Percentiles rank a stretch among this genome's conserved stretches.
Evolutionary conservation across 1,140 invertebrate species (phyloP).

Genomic region (Hyphantria cunea): DNA sequence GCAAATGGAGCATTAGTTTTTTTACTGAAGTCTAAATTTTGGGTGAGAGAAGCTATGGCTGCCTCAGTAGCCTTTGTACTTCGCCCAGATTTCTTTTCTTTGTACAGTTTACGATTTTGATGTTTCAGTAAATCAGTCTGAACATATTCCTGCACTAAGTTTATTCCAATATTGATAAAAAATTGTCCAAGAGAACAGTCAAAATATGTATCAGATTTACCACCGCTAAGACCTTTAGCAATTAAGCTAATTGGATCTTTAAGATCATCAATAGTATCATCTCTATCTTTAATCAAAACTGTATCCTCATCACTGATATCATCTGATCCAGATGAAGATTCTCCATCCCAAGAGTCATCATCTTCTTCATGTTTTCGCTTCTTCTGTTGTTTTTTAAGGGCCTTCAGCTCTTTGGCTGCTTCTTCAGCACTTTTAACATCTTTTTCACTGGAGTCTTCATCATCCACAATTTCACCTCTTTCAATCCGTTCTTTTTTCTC

Average conservation of each 20-base stretch:
- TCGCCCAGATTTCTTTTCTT: conserved; percentile 82
- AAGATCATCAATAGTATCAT: conserved; percentile 75
- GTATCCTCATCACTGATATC: conserved; percentile 80
- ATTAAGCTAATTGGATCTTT: conserved; percentile 79
- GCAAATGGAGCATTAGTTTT: conserved; percentile 94
- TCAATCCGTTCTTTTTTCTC: conserved; percentile 75
- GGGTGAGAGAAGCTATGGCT: conserved; percentile 90
- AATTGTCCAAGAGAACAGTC: conserved; percentile 94
- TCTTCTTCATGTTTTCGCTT: conserved; percentile 66
- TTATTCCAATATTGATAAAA: conserved; percentile 95
- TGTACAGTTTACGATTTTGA: conserved; percentile 91
- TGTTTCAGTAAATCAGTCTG: conserved; percentile 94
- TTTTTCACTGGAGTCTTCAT: conserved; percentile 43
- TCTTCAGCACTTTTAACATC: conserved; percentile 39
- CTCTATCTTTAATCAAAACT: conserved; percentile 82
- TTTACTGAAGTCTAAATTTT: conserved; percentile 93
- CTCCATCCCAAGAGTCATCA: conserved; percentile 78
- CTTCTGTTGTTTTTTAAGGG: conserved; percentile 72
- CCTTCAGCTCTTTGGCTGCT: conserved; percentile 55
- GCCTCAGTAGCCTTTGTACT: conserved; percentile 88
- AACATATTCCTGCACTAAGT: conserved; percentile 95
- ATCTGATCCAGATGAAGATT: conserved; percentile 79
- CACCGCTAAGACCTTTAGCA: conserved; percentile 64
- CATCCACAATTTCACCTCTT: conserved; percentile 66
- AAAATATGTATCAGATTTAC: conserved; percentile 86